phyloP scores from a whole-genome alignment of 2,797 vertebrate species.

The Hemibagrus guttatus region DNA sequence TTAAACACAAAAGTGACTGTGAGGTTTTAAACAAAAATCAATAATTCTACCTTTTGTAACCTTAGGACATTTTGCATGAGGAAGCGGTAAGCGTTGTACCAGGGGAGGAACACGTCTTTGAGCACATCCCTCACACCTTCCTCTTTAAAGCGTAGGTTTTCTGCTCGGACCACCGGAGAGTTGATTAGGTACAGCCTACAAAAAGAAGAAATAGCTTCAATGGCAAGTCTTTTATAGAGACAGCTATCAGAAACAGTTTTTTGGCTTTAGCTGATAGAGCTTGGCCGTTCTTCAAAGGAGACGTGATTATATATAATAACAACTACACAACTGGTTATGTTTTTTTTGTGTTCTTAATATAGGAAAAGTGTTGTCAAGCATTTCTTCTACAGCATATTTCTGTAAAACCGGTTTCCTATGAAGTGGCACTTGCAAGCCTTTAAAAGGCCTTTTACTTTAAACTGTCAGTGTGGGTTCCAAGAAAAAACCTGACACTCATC shows the following conservation, averaged over 20 bases:
- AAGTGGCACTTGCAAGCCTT: not conserved
- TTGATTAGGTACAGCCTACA: slow-evolving; percentile 94
- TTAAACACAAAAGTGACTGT: not conserved
- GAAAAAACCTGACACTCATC: not conserved
- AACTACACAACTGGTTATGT: not conserved
- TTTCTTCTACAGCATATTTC: not conserved
- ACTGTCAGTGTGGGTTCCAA: not conserved
- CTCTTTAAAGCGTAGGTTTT: slow-evolving; percentile 97
- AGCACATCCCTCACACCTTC: slow-evolving; percentile 93
- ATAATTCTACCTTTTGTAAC: slow-evolving; percentile 83
- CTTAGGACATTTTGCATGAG: slow-evolving; percentile 91
- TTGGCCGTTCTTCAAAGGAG: not conserved
- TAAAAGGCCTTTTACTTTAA: not conserved
- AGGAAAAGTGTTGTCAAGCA: not conserved
- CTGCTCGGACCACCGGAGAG: slow-evolving; percentile 95
- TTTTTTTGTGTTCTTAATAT: not conserved
- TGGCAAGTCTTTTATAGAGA: not conserved
- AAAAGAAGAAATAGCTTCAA: not conserved
- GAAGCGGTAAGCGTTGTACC: slow-evolving; percentile 99
- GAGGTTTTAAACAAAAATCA: not conserved
- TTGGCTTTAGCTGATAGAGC: not conserved
- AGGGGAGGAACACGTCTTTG: slow-evolving; percentile 96
- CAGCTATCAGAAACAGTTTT: not conserved
- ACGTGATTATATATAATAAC: not conserved
- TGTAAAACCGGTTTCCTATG: no score